Percentiles rank a stretch among this genome's conserved stretches.
Evolutionary conservation across 2,797 vertebrate species (phyloP).

Genomic region (Apodemus agrarius): DNA sequence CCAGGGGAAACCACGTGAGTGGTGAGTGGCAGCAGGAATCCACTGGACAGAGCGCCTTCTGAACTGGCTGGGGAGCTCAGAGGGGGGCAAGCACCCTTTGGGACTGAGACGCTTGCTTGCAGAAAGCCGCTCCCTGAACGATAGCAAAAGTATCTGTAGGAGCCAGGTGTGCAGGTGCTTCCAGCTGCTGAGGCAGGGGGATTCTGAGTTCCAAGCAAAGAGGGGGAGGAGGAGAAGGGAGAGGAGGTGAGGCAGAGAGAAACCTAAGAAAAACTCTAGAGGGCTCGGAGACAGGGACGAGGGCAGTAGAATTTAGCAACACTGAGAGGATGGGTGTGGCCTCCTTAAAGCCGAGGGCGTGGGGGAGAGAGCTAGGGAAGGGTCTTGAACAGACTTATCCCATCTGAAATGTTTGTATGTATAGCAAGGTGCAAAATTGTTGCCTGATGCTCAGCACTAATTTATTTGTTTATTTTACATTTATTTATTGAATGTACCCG

Average conservation of each 20-base stretch:
- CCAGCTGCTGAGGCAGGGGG: not conserved
- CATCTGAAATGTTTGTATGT: not conserved
- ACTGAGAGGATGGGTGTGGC: not conserved
- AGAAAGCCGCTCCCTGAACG: not conserved
- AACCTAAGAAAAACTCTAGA: not conserved
- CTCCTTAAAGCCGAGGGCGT: not conserved
- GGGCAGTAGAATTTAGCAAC: not conserved
- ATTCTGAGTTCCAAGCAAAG: not conserved
- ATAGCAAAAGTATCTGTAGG: not conserved
- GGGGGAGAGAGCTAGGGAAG: not conserved
- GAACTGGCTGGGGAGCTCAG: not conserved
- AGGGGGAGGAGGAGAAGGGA: not conserved
- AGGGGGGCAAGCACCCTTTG: not conserved
- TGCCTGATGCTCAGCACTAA: not conserved
- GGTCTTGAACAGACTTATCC: not conserved
- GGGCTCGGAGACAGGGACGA: not conserved
- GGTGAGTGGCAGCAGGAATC: no score
- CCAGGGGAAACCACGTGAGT: no score
- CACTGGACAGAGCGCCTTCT: not conserved
- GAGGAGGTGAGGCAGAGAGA: not conserved
- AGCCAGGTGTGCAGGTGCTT: not conserved
- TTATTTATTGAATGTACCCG: not conserved
- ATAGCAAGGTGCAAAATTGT: not conserved
- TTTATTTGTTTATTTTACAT: not conserved
- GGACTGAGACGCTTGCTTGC: not conserved